A percentile compares a stretch with the other conserved stretches of the same genome.
Conservation (phyloP, 2,888 invertebrate species). For the Metallyticus violacea region DNA sequence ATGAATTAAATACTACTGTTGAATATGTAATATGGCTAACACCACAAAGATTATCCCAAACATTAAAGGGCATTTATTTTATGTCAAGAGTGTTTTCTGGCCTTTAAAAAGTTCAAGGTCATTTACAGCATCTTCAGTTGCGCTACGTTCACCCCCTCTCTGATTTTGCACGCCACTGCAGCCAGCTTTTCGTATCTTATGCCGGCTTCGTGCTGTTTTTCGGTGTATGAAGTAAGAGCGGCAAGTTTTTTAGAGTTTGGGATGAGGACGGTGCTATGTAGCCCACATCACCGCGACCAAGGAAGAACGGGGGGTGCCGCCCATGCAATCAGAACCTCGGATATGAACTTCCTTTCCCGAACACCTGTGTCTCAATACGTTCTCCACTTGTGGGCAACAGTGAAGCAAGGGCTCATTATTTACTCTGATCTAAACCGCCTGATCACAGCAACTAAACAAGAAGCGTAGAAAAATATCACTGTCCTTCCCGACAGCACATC, state of each 20-base stretch:
- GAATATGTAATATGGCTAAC: too few species aligned
- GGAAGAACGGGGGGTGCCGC: background rate
- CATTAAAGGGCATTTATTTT: too few species aligned
- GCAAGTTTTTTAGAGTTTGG: background rate
- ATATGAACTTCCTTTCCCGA: conserved; percentile 14
- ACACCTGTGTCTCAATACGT: conserved; percentile 14
- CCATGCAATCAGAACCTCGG: conserved; percentile 21
- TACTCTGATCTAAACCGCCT: too few species aligned
- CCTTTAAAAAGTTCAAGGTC: too few species aligned
- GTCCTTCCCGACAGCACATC: too few species aligned
- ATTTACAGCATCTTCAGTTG: too few species aligned
- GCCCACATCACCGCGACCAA: conserved; percentile 12
- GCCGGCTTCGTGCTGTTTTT: background rate
- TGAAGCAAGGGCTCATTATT: background rate
- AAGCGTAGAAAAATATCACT: too few species aligned
- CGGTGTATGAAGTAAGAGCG: background rate
- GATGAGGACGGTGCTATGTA: background rate
- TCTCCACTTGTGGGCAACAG: background rate
- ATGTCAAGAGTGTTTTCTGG: too few species aligned
- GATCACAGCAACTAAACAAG: too few species aligned
- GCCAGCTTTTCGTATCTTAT: background rate
- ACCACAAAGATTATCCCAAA: too few species aligned
- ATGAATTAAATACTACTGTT: too few species aligned
- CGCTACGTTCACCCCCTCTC: too few species aligned
- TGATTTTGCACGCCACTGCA: background rate